Evolutionary conservation across 2,888 invertebrate species (phyloP).

Genomic region (Smittia aterrima): DNA sequence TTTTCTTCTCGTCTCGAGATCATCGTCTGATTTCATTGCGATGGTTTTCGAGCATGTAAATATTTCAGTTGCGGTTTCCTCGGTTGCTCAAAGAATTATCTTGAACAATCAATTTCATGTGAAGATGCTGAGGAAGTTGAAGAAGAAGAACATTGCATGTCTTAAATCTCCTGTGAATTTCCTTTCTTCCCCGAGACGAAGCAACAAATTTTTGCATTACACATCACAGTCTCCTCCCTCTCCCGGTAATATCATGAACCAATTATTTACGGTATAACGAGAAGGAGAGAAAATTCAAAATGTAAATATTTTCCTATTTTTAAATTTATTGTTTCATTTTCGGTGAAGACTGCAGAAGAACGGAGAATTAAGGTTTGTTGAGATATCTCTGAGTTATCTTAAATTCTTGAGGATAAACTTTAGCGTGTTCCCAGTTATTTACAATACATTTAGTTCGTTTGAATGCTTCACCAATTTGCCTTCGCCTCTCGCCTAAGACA

Average conservation of each 20-base stretch:
- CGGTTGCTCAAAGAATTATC: constrained; percentile 25
- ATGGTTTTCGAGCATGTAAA: constrained; percentile 28
- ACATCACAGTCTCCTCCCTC: not conserved
- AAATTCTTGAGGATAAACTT: not conserved
- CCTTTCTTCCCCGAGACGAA: not conserved
- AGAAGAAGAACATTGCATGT: not conserved
- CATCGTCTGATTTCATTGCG: constrained; percentile 15
- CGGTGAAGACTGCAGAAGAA: not conserved
- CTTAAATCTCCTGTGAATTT: constrained; percentile 26
- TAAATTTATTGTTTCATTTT: constrained; percentile 35
- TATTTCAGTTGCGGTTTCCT: constrained; percentile 37
- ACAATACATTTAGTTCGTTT: constrained; percentile 40
- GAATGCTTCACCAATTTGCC: constrained; percentile 24
- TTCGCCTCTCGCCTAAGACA: not conserved
- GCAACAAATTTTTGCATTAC: constrained; percentile 5
- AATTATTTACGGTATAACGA: constrained; percentile 39
- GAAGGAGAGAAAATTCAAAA: constrained; percentile 30
- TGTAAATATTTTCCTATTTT: constrained; percentile 40
- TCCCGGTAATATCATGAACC: constrained; percentile 39
- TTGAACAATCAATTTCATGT: constrained; percentile 38
- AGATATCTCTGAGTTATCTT: not conserved
- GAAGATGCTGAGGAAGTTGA: not conserved
- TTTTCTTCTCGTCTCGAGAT: constrained; percentile 7
- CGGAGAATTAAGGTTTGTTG: not conserved
- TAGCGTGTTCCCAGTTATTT: constrained; percentile 15